Base-by-base conservation (phyloP, 1,140 invertebrate species). In the Alviniconcha marisindica region DNA sequence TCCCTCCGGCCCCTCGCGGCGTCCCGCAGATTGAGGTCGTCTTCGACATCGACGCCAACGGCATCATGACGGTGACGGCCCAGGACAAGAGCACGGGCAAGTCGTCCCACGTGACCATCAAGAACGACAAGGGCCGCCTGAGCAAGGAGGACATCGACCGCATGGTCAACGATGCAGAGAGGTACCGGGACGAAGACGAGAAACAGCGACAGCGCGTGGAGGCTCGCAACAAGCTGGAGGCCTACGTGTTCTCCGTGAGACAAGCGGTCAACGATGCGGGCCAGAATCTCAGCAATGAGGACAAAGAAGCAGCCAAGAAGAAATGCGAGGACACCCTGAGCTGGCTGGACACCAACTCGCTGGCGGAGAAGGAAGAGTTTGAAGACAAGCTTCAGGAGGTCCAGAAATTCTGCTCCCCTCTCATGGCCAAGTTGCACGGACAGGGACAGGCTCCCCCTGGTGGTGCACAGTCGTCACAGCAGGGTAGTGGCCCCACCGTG, bases 101-200 rank as follows among this genome's bases (percentile, higher is more conserved):
- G 51, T 56, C 54, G 0, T 83, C 60, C 79, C 73, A 98, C 93
- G 98, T 99, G 92, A 98, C 97, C 42, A 99, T 99, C 89, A 99
- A 97, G 89, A 99, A 99, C 90, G 97, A 99, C 94, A 99, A 99
- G 93, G 97, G 87, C 73, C 78, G 94, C 91, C 87, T 94, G 14
- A 99, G 99, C 89, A 99, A 97, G 89, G 99, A 94, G 98, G 98
- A 93, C 97, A 89, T 77, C 85, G 85, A n/a, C 95, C 99, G 0
- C 81, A 99, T 99, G 98, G 97, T 99, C 60, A 96, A 97, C 96
- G 96, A 90, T 98, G 99, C 82, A 98, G 99, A 86, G 93, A 97
- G 97, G 91, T 99, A 97, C 95, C 96, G 96, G 85, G 96, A 94
- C 84, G 93, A 91, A 12, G 98, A 99, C 93, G 97, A 98, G 48